Conservation (phyloP, 2,113 vertebrate species). For the Mixornis gularis region DNA sequence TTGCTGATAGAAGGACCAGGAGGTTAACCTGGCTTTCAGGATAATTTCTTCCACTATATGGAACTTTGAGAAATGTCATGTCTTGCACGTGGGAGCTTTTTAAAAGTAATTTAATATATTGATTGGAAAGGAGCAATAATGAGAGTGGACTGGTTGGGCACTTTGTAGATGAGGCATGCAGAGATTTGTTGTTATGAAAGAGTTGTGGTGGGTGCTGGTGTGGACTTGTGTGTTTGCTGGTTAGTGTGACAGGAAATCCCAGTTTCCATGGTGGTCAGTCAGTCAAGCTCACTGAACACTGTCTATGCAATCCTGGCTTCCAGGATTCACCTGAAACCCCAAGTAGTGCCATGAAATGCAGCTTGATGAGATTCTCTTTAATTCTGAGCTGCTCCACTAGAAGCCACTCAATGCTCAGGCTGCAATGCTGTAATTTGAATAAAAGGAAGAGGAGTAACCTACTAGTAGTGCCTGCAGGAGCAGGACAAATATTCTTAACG, state of each 20-base stretch:
- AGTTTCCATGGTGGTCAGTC: neutral
- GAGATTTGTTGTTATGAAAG: neutral
- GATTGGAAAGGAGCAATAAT: neutral
- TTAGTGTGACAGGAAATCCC: neutral
- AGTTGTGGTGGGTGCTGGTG: fast-evolving
- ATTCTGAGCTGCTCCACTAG: neutral
- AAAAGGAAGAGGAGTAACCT: neutral
- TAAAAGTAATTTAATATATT: conserved; percentile 7
- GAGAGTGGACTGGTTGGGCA: neutral
- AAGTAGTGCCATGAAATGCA: neutral
- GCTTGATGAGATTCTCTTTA: neutral
- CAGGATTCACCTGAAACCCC: neutral
- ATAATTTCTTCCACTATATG: neutral
- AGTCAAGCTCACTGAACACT: neutral
- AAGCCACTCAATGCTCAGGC: neutral
- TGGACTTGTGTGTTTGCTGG: neutral
- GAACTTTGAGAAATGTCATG: neutral
- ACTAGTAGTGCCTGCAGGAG: neutral
- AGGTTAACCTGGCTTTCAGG: neutral
- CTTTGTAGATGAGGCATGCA: neutral
- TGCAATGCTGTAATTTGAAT: neutral
- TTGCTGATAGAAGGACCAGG: neutral
- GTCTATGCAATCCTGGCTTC: neutral
- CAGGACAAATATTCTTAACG: neutral
- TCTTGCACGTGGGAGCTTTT: neutral